Evolutionary conservation across 2,888 invertebrate species (phyloP).

Genomic region (Andricus curvator): DNA sequence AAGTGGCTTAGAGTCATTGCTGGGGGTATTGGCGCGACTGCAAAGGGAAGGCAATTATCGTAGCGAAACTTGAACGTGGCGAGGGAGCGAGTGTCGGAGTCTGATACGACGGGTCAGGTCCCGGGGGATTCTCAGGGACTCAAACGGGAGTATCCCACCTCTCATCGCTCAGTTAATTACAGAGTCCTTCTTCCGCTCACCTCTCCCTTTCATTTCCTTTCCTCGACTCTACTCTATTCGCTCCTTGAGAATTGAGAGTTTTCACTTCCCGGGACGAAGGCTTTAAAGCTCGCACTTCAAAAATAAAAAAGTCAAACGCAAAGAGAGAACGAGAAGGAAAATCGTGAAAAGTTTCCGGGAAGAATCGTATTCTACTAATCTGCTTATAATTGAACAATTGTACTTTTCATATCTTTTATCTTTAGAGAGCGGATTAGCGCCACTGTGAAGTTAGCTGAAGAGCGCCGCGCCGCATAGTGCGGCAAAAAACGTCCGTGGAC

Average conservation of each 20-base stretch:
- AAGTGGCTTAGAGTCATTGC: conserved; percentile 50
- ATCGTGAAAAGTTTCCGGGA: not conserved
- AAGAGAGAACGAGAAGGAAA: not conserved
- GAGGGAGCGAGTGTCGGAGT: conserved; percentile 72
- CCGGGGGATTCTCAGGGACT: conserved; percentile 74
- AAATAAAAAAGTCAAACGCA: not conserved
- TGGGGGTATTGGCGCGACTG: conserved; percentile 71
- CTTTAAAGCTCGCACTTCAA: conserved; percentile 11
- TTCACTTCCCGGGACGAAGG: not conserved
- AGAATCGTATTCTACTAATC: no score
- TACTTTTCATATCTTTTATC: no score
- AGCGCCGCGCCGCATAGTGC: no score
- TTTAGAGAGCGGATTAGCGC: no score
- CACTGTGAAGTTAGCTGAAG: no score
- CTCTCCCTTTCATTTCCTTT: conserved; percentile 36
- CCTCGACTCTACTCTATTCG: conserved; percentile 44
- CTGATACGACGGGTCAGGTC: conserved; percentile 76
- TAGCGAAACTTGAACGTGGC: conserved; percentile 75
- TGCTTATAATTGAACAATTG: no score
- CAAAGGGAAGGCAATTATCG: conserved; percentile 77
- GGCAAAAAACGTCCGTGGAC: no score
- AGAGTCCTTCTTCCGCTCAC: conserved; percentile 62
- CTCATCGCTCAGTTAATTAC: conserved; percentile 74
- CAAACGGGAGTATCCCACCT: conserved; percentile 71
- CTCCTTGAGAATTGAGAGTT: conserved; percentile 15